A percentile compares a stretch with the other conserved stretches of the same genome.
Conservation (phyloP, 2,888 invertebrate genomes). For the Anarsia innoxiella region DNA sequence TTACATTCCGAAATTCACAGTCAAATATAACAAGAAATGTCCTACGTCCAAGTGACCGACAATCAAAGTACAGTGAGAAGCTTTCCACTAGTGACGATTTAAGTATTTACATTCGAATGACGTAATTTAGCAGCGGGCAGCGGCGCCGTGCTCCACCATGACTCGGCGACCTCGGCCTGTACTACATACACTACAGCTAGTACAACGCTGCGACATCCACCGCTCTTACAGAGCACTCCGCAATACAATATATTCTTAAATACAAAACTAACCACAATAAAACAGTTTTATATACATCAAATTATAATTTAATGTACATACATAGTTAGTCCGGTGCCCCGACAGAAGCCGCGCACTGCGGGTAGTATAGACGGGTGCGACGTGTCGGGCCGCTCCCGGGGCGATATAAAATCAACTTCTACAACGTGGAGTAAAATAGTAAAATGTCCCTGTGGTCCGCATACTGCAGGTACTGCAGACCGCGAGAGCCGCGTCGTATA, state of each 20-base stretch:
- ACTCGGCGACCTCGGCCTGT: neutral
- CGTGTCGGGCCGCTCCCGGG: too few relatives aligned
- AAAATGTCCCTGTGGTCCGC: too few relatives aligned
- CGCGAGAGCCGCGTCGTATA: too few relatives aligned
- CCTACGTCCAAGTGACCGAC: conserved; percentile 42
- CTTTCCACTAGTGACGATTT: conserved; percentile 34
- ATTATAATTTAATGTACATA: conserved; percentile 64
- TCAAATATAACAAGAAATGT: conserved; percentile 60
- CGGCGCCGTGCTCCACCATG: neutral
- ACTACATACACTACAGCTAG: conserved; percentile 19
- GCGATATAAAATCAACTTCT: too few relatives aligned
- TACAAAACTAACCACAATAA: conserved; percentile 55
- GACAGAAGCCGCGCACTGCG: too few relatives aligned
- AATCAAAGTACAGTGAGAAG: conserved; percentile 48
- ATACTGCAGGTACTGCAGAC: too few relatives aligned
- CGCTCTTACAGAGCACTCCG: conserved; percentile 48
- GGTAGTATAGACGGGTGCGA: too few relatives aligned
- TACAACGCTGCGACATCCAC: conserved; percentile 34
- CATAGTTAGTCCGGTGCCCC: neutral
- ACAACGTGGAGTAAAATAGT: too few relatives aligned
- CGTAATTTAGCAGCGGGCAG: conserved; percentile 9
- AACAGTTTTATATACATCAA: conserved; percentile 59
- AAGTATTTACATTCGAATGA: conserved; percentile 36
- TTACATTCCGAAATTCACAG: conserved; percentile 72
- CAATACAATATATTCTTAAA: conserved; percentile 54